Evolutionary conservation across 2,888 invertebrate species (phyloP).

Genomic region (Andrena bicolor): DNA sequence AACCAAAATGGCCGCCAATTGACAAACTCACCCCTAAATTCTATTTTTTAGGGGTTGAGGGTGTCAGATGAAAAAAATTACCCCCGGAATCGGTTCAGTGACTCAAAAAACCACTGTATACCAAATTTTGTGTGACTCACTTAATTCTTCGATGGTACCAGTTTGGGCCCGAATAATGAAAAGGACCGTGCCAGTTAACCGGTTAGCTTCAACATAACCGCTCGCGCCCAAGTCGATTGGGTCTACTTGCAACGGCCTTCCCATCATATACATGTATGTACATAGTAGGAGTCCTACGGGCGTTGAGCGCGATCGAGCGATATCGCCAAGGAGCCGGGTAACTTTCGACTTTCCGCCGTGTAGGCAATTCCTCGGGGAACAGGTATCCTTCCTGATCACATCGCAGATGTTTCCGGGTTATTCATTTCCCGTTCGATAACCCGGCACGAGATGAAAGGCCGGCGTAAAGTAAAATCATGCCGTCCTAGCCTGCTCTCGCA

Average conservation of each 20-base stretch:
- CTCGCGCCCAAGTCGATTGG: conserved; percentile 37
- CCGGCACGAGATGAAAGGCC: background rate
- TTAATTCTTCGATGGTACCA: too few relatives aligned
- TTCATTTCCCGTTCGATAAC: background rate
- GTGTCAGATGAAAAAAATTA: too few relatives aligned
- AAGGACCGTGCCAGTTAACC: too few relatives aligned
- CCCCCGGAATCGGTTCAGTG: too few relatives aligned
- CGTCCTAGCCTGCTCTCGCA: background rate
- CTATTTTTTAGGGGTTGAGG: too few relatives aligned
- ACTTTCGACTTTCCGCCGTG: background rate
- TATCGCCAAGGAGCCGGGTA: background rate
- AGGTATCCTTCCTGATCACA: background rate
- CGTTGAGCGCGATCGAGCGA: background rate
- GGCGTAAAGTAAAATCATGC: background rate
- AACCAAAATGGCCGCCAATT: too few relatives aligned
- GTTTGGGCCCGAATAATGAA: too few relatives aligned
- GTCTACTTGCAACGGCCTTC: conserved; percentile 1
- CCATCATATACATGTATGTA: background rate
- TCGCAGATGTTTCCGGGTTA: background rate
- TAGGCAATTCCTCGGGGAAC: background rate
- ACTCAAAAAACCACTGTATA: too few relatives aligned
- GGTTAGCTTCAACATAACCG: conserved; percentile 21
- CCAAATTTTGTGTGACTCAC: too few relatives aligned
- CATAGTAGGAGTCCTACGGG: conserved; percentile 1
- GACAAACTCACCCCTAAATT: too few relatives aligned